These are phyloP conservation scores for Ammodytes marinus DNA, from an alignment of 2,113 vertebrate genomes.

Conservation along the genomic window DNA sequence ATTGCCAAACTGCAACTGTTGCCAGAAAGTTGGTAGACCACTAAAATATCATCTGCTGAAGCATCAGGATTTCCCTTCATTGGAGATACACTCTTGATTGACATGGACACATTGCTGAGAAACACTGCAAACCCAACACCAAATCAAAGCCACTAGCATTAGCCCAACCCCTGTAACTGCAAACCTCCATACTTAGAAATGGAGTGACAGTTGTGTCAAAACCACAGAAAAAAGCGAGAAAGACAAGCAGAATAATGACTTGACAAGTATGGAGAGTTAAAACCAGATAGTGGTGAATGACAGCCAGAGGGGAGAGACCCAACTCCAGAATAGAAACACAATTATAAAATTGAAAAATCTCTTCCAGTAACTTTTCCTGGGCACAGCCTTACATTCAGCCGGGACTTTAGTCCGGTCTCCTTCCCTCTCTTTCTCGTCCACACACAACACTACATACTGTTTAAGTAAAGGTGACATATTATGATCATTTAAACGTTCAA, in stretches of 20 bases:
- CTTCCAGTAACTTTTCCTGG: background rate
- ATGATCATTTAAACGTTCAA: no score
- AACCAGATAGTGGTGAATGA: slow-evolving; percentile 32
- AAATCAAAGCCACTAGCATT: slow-evolving; percentile 6
- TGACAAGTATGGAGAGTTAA: slow-evolving; percentile 39
- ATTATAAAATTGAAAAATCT: slow-evolving; percentile 18
- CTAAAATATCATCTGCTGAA: background rate
- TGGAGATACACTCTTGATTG: background rate
- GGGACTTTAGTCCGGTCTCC: background rate
- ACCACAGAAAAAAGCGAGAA: slow-evolving; percentile 42
- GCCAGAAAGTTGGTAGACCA: background rate
- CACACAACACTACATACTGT: background rate
- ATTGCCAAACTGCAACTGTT: background rate
- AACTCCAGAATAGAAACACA: slow-evolving; percentile 48
- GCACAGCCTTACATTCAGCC: background rate
- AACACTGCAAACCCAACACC: slow-evolving; percentile 19
- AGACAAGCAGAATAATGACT: slow-evolving; percentile 47
- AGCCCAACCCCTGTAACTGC: slow-evolving; percentile 18
- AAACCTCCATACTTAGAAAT: slow-evolving; percentile 31
- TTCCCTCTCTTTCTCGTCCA: background rate
- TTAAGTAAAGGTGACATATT: background rate
- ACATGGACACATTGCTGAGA: background rate
- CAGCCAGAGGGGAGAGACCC: slow-evolving; percentile 33
- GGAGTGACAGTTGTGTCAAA: slow-evolving; percentile 56
- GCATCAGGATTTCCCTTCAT: background rate